phyloP scores from a whole-genome alignment of 2,113 vertebrate genomes.

The Pithys albifrons region DNA sequence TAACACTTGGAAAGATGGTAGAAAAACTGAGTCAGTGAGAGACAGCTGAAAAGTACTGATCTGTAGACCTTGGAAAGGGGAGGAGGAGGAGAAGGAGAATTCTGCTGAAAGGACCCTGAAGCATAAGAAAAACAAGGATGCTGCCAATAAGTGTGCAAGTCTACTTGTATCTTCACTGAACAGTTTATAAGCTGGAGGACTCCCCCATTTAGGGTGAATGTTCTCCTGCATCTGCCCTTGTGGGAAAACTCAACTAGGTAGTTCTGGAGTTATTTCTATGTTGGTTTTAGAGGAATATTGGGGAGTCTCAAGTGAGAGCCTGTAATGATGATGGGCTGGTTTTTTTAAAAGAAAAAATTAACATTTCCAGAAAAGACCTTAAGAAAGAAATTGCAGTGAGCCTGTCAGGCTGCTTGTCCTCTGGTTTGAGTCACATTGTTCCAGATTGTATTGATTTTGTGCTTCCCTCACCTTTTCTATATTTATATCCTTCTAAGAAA shows the following conservation, averaged over 20 bases:
- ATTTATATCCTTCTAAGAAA: not conserved
- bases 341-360: not conserved
- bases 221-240: not conserved
- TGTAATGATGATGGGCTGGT: not conserved
- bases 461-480: not conserved
- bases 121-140: not conserved
- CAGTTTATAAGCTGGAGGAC: not conserved
- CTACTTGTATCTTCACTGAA: not conserved
- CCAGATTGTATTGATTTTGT: not conserved
- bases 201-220: not conserved
- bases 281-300: not conserved
- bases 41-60: not conserved
- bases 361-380: not conserved
- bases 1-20: not conserved
- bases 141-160: not conserved
- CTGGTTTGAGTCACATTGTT: not conserved
- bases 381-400: not conserved
- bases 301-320: not conserved
- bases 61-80: not conserved
- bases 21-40: not conserved
- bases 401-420: not conserved
- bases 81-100: not conserved
- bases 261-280: not conserved
- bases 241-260: not conserved
- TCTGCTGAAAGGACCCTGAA: not conserved